A percentile compares a stretch with the other conserved stretches of the same genome.
Conservation (phyloP, 2,888 invertebrate genomes). For the Troides oblongomaculatus region DNA sequence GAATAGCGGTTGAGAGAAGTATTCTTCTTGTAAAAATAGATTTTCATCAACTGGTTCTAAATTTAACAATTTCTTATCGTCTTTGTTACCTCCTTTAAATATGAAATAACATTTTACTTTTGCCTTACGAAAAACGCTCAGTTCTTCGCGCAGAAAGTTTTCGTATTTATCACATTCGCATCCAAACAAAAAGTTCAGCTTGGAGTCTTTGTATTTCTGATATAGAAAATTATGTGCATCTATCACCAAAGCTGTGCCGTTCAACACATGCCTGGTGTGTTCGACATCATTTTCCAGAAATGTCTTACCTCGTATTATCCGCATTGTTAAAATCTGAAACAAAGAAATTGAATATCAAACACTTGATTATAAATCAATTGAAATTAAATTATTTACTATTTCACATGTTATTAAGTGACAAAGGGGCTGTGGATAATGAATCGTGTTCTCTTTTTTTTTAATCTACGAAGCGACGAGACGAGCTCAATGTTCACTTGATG, state of each 20-base stretch:
- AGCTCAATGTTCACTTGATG: too few species aligned
- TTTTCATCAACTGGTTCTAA: neutral
- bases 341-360: neutral
- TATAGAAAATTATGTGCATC: constrained; percentile 26
- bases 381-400: too few species aligned
- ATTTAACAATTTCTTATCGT: constrained; percentile 5
- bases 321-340: constrained; percentile 7
- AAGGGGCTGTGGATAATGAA: too few species aligned
- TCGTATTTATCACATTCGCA: constrained; percentile 17
- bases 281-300: constrained; percentile 1
- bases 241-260: constrained; percentile 16
- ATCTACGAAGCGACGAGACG: too few species aligned
- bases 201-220: constrained; percentile 7
- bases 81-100: constrained; percentile 17
- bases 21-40: neutral
- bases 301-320: neutral
- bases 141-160: neutral
- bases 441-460: too few species aligned
- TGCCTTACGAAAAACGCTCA: constrained; percentile 9
- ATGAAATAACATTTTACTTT: constrained; percentile 20
- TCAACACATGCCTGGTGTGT: neutral
- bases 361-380: neutral
- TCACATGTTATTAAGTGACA: too few species aligned
- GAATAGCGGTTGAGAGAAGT: constrained; percentile 35
- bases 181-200: constrained; percentile 12